Conservation (phyloP, 2,888 invertebrate species). For the Ornithoptera alexandrae region DNA sequence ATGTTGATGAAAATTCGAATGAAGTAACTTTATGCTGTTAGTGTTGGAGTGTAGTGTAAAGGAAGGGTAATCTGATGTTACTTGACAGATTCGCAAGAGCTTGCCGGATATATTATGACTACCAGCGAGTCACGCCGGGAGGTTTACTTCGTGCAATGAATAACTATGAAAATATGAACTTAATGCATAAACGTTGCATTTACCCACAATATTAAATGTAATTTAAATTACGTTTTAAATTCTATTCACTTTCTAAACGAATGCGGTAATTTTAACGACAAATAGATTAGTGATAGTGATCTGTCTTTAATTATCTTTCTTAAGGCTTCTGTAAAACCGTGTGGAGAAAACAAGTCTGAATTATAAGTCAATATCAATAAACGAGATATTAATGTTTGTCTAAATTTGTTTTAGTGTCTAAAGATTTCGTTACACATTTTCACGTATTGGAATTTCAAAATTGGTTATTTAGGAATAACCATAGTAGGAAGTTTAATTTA, state of each 20-base stretch:
- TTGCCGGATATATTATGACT: background rate
- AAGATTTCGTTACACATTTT: too few relatives aligned
- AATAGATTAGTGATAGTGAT: background rate
- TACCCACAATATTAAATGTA: background rate
- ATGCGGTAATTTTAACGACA: background rate
- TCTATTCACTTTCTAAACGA: background rate
- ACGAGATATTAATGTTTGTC: too few relatives aligned
- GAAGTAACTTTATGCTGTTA: background rate
- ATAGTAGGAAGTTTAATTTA: too few relatives aligned
- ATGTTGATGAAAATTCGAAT: background rate
- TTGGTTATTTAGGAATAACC: too few relatives aligned
- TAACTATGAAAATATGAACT: background rate
- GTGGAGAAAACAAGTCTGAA: too few relatives aligned
- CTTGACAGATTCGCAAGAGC: background rate
- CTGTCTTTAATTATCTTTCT: background rate
- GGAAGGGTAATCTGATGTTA: background rate
- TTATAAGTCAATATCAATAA: too few relatives aligned
- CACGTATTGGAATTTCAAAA: too few relatives aligned
- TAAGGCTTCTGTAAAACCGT: background rate
- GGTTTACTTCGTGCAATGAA: constrained; percentile 1
- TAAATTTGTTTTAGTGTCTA: too few relatives aligned
- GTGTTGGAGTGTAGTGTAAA: background rate
- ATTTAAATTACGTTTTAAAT: background rate
- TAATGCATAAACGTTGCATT: constrained; percentile 2
- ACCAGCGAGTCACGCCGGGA: background rate